Evolutionary conservation across 2,797 vertebrate species (phyloP).

Genomic region (Heliangelus exortis): DNA sequence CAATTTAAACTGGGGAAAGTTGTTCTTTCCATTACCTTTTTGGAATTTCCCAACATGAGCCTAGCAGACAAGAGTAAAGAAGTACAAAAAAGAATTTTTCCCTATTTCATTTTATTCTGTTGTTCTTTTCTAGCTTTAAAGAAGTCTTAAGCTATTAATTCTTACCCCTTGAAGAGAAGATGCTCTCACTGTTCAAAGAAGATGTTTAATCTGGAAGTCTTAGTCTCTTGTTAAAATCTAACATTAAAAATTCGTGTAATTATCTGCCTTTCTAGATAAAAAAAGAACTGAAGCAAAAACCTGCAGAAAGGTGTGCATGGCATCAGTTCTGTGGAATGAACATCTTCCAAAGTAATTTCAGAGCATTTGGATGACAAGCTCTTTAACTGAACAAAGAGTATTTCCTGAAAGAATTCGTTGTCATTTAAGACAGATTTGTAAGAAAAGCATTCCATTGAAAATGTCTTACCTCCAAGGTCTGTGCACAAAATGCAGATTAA

Average conservation of each 20-base stretch:
- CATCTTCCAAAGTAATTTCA: background rate
- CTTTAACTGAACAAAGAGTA: background rate
- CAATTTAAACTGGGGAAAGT: background rate
- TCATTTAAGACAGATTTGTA: background rate
- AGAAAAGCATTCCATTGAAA: background rate
- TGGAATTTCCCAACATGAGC: background rate
- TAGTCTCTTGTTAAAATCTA: background rate
- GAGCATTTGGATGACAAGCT: background rate
- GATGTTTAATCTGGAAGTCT: background rate
- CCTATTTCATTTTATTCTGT: background rate
- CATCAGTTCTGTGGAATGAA: background rate
- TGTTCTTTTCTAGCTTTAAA: background rate
- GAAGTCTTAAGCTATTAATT: background rate
- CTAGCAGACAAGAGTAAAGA: background rate
- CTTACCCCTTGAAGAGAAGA: background rate
- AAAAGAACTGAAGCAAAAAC: background rate
- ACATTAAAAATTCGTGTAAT: background rate
- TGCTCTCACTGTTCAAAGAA: background rate
- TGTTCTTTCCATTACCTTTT: background rate
- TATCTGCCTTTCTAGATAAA: background rate
- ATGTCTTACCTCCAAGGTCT: background rate
- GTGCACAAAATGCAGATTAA: background rate
- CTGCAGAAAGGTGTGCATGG: background rate
- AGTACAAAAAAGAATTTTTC: background rate
- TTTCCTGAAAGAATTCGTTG: conserved; percentile 13